phyloP scores from a whole-genome alignment of 2,113 vertebrate species.

The Oreotrochilus melanogaster region DNA sequence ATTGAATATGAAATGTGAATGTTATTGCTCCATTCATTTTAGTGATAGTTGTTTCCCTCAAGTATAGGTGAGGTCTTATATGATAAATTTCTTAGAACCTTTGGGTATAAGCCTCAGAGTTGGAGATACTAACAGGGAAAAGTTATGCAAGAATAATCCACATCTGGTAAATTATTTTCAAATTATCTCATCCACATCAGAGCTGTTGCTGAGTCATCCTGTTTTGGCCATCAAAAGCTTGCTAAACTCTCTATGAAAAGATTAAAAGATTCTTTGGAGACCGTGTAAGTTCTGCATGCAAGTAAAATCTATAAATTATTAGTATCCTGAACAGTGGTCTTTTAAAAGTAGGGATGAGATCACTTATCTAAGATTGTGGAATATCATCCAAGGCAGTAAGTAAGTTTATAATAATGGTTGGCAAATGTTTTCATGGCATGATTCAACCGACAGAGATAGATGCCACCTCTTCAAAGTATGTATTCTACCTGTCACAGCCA shows the following conservation, averaged over 20 bases:
- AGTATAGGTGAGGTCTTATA: not conserved
- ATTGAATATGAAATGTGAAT: not conserved
- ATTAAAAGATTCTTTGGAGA: not conserved
- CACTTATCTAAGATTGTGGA: not conserved
- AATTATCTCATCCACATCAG: not conserved
- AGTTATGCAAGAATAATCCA: not conserved
- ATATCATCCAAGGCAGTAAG: not conserved
- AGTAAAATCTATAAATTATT: not conserved
- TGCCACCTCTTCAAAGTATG: constrained; percentile 16
- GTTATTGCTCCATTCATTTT: not conserved
- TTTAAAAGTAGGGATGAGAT: not conserved
- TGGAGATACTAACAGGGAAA: not conserved
- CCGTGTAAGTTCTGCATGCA: not conserved
- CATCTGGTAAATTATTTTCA: not conserved
- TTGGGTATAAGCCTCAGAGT: not conserved
- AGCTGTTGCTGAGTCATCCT: not conserved
- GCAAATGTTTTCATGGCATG: not conserved
- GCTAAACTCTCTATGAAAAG: not conserved
- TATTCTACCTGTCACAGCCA: constrained; percentile 39
- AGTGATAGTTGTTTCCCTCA: not conserved
- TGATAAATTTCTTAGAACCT: not conserved
- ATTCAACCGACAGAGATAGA: constrained; percentile 38
- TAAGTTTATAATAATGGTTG: not conserved
- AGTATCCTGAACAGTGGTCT: not conserved
- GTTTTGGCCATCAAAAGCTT: not conserved